phyloP scores from a whole-genome alignment of 2,113 vertebrate genomes.

The Heterotis niloticus region DNA sequence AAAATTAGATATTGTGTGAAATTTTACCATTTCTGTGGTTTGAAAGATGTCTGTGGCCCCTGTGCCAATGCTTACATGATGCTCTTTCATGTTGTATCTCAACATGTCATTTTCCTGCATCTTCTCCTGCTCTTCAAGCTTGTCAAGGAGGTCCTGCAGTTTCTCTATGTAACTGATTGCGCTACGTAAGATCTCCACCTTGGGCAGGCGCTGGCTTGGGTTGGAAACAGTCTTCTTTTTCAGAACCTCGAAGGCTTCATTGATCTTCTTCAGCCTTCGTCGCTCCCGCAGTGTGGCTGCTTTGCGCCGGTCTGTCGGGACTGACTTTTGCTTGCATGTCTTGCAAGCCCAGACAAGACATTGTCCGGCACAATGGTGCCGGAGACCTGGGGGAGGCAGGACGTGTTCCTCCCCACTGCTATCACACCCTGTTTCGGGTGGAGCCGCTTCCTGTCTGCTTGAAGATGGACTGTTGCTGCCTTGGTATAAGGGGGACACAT shows the following conservation, averaged over 20 bases:
- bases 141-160: constrained; percentile 88
- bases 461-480: constrained; percentile 80
- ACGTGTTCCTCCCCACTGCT: constrained; percentile 92
- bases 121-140: constrained; percentile 84
- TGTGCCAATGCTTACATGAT: constrained; percentile 68
- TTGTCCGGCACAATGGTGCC: constrained; percentile 85
- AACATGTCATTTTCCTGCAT: constrained; percentile 67
- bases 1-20: background rate
- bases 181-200: constrained; percentile 94
- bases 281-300: constrained; percentile 90
- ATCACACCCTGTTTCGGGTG: constrained; percentile 77
- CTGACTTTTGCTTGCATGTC: constrained; percentile 89
- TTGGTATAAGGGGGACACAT: constrained; percentile 83
- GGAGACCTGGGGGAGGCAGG: constrained; percentile 81
- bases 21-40: background rate
- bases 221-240: constrained; percentile 91
- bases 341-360: constrained; percentile 97
- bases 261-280: constrained; percentile 92
- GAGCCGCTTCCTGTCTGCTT: constrained; percentile 76
- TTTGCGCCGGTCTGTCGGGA: constrained; percentile 86
- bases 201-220: constrained; percentile 93
- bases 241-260: constrained; percentile 93
- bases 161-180: constrained; percentile 95
- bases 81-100: constrained; percentile 66
- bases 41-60: background rate